Conservation (phyloP, 2,113 vertebrate genomes). For the Dromiciops gliroides region DNA sequence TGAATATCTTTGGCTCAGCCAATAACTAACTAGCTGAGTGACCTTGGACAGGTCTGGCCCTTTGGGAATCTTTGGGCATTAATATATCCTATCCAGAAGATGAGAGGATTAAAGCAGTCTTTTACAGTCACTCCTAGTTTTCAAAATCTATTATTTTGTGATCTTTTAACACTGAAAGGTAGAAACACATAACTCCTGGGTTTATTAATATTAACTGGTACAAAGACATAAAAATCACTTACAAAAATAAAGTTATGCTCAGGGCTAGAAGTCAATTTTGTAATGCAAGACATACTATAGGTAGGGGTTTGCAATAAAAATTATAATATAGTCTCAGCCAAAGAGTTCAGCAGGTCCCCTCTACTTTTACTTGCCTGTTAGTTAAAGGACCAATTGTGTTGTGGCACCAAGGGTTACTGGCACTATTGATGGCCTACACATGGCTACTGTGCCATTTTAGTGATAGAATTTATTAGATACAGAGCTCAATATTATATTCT, state of each 20-base stretch:
- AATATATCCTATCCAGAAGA: constrained; percentile 32
- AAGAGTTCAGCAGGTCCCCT: neutral
- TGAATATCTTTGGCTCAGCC: neutral
- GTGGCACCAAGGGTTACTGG: too few species aligned
- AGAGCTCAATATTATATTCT: neutral
- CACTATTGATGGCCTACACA: too few species aligned
- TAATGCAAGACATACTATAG: constrained; percentile 56
- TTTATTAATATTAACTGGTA: constrained; percentile 72
- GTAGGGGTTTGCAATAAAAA: constrained; percentile 17
- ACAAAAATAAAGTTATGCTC: constrained; percentile 65
- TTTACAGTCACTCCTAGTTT: constrained; percentile 31
- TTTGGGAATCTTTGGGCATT: neutral
- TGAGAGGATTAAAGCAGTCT: neutral
- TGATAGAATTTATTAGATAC: neutral
- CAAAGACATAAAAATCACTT: constrained; percentile 75
- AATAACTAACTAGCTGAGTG: neutral
- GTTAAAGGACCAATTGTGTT: neutral
- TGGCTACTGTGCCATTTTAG: neutral
- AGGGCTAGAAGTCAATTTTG: constrained; percentile 58
- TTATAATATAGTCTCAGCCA: constrained; percentile 48
- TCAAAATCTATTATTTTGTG: constrained; percentile 45
- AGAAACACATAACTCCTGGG: constrained; percentile 51
- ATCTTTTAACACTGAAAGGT: constrained; percentile 44
- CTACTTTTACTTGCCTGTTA: constrained; percentile 2
- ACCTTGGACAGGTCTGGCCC: neutral